Percentiles rank a stretch among this genome's conserved stretches.
These are phyloP conservation scores for Cotesia typhae DNA, from an alignment of 1,140 invertebrate genomes.

Conservation along the genomic window DNA sequence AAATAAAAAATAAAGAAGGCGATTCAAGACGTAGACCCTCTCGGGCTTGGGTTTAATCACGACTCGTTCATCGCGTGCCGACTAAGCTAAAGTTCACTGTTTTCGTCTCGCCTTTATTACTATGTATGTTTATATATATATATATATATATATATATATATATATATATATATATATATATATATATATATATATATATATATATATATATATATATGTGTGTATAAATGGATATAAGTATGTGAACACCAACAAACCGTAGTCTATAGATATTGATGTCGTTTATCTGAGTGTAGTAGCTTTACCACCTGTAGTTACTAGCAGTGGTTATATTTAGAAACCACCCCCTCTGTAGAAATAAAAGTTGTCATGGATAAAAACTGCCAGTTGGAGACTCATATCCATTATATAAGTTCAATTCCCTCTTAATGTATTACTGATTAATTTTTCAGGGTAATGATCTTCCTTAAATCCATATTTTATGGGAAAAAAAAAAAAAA, in stretches of 20 bases:
- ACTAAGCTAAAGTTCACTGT: conserved; percentile 28
- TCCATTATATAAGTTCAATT: neutral
- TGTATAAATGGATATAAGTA: neutral
- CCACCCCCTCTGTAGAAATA: conserved; percentile 6
- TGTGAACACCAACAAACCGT: neutral
- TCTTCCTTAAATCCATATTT: neutral
- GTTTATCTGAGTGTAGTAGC: conserved; percentile 7
- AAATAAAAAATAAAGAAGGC: conserved; percentile 2
- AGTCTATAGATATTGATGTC: conserved; percentile 4
- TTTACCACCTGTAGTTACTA: conserved; percentile 37
- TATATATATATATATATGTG: neutral
- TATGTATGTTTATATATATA: neutral
- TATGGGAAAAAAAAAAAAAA: no score
- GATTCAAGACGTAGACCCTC: conserved; percentile 15
- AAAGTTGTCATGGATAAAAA: conserved; percentile 8
- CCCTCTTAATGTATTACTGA: neutral
- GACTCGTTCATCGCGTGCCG: conserved; percentile 32
- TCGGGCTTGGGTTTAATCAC: conserved; percentile 20
- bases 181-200: neutral
- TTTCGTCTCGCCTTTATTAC: neutral
- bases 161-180: neutral
- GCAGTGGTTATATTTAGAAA: conserved; percentile 32
- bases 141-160: neutral
- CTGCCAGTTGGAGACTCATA: neutral
- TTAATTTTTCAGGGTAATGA: neutral